Evolutionary conservation across 2,888 invertebrate species (phyloP).

Genomic region (Mythimna pallens): DNA sequence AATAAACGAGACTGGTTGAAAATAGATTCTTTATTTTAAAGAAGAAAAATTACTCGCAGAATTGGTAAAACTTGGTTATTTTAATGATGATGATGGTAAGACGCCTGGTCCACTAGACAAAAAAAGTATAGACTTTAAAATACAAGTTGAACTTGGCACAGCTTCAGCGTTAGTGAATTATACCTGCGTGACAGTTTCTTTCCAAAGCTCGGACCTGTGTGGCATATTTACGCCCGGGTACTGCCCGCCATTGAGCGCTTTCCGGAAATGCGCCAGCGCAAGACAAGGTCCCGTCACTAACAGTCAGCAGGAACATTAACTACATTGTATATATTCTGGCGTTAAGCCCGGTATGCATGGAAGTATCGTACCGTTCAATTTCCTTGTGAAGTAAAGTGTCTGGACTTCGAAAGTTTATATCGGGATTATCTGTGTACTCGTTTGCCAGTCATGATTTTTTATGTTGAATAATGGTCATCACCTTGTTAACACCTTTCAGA

Average conservation of each 20-base stretch:
- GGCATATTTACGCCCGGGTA: neutral
- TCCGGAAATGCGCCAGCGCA: constrained; percentile 46
- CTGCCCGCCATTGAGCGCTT: constrained; percentile 13
- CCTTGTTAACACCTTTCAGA: neutral
- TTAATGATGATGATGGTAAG: neutral
- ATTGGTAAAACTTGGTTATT: neutral
- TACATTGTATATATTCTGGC: constrained; percentile 51
- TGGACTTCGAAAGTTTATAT: constrained; percentile 25
- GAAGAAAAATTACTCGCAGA: neutral
- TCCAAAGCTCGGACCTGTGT: neutral
- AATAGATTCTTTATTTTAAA: too few species aligned
- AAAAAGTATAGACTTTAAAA: too few species aligned
- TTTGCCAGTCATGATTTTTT: constrained; percentile 16
- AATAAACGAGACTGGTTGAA: neutral
- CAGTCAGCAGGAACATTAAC: constrained; percentile 29
- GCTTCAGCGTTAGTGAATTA: neutral
- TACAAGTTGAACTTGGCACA: neutral
- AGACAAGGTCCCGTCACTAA: constrained; percentile 48
- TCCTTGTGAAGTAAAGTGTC: constrained; percentile 29
- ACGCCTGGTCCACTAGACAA: too few species aligned
- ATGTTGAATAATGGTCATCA: too few species aligned
- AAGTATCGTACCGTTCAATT: constrained; percentile 34
- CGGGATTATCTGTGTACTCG: neutral
- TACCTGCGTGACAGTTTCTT: neutral
- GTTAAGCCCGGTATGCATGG: constrained; percentile 54